These are phyloP conservation scores for Meriones unguiculatus DNA, from an alignment of 2,113 vertebrate species.

Conservation along the genomic window DNA sequence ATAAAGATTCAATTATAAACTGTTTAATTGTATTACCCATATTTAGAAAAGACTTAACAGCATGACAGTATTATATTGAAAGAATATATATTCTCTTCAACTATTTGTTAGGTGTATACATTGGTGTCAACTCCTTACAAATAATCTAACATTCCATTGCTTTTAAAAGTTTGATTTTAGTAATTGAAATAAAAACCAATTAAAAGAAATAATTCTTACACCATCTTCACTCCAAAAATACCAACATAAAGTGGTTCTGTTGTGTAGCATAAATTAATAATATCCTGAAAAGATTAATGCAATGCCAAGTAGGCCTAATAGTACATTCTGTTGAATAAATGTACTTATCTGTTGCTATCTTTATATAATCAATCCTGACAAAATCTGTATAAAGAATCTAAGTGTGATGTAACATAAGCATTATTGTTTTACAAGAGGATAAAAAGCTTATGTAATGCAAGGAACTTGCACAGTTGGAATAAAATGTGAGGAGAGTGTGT, in stretches of 20 bases:
- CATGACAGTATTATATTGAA: background rate
- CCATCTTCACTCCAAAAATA: background rate
- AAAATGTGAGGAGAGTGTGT: background rate
- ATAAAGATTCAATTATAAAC: constrained; percentile 9
- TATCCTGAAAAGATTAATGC: background rate
- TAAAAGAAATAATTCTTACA: background rate
- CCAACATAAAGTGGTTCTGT: background rate
- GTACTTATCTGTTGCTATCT: background rate
- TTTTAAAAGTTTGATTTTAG: constrained; percentile 6
- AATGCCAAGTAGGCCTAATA: background rate
- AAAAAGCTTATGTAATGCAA: background rate
- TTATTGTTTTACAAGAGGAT: background rate
- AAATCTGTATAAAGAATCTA: background rate
- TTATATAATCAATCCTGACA: background rate
- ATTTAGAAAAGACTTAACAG: background rate
- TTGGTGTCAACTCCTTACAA: background rate
- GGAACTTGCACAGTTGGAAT: background rate
- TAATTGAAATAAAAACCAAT: background rate
- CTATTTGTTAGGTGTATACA: background rate
- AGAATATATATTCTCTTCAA: background rate
- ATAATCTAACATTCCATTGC: background rate
- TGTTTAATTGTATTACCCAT: background rate
- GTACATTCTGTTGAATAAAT: background rate
- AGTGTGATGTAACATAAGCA: background rate
- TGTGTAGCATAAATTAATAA: background rate